Evolutionary conservation across 92 coral and sea anemone species (phyloP), one percentile per base, ranked within the genome.

Genomic region (Epizoanthus ramosus): DNA sequence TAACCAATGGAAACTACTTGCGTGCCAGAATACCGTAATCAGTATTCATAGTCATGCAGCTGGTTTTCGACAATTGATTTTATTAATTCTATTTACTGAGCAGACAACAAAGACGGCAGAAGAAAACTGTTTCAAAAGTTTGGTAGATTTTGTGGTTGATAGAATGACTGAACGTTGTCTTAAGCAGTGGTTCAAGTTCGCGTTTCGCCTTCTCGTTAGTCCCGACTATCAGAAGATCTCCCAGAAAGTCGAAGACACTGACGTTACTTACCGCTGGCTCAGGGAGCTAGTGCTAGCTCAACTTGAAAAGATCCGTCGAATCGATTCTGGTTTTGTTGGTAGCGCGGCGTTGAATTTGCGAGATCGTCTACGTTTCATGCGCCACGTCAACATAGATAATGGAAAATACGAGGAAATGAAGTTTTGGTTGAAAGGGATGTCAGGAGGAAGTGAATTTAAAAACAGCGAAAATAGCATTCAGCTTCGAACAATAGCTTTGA

Each of bases 201-300:
- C 94, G 45, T 95, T 95, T 77, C 95, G 86, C 25, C 87, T 93
- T 28, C 45, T 95, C 12, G 98, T 93, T 9, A 92, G 91, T 80
- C 89, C 90, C 0, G 85, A 95, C 39, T 95, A 95, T 90, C 85
- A 91, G 21, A 87, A 80, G 18, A 89, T 95, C 31, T 72, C 93
- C 35, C 88, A 84, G 16, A 67, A 35, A 60, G 94, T 95, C 18
- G 90, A 93, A 68, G 88, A 91, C 45, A 92, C 92, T 53, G 98
- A 95, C 60, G 86, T 68, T 19, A 91, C 98, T 5, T 93, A 90
- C 63, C 87, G 98, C 22, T 95, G 98, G 98, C 73, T 94, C 3
- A 88, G 93, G 58, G 96, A 95, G 52, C 93, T 91, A 37, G 88
- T 95, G 21, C 50, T 85, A 41, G 60, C 25, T 16, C 87, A 80